These are phyloP conservation scores for Kryptopterus vitreolus DNA, from an alignment of 2,797 vertebrate species.

Conservation along the genomic window DNA sequence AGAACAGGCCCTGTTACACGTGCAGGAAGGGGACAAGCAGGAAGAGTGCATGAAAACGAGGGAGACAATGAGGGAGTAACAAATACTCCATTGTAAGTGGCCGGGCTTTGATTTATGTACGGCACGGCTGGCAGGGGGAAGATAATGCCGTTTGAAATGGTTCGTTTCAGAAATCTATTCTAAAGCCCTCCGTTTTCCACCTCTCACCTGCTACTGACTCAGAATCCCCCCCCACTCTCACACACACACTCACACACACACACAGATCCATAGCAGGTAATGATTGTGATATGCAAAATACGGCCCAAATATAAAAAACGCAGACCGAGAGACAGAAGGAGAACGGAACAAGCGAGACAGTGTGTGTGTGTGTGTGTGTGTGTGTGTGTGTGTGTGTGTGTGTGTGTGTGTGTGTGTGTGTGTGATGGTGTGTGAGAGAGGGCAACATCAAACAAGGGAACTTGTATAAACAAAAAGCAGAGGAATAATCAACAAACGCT, in stretches of 20 bases:
- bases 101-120: conserved; percentile 93
- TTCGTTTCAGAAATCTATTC: conserved; percentile 99
- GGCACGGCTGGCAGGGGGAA: conserved; percentile 90
- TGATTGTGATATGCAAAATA: conserved; percentile 4
- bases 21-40: conserved; percentile 12
- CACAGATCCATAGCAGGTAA: conserved; percentile 14
- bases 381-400: no score
- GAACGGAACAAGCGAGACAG: conserved; percentile 2
- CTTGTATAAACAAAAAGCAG: conserved; percentile 78
- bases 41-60: conserved; percentile 28
- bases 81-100: conserved; percentile 82
- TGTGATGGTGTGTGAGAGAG: conserved; percentile 53
- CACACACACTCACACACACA: conserved; percentile 45
- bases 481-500: conserved; percentile 78
- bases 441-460: conserved; percentile 71
- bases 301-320: background rate
- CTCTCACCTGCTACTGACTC: conserved; percentile 53
- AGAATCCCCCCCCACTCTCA: conserved; percentile 30
- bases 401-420: no score
- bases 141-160: conserved; percentile 96
- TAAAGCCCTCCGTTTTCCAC: conserved; percentile 61
- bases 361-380: no score
- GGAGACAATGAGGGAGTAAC: conserved; percentile 70
- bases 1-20: conserved; percentile 9
- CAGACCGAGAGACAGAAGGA: background rate